These are phyloP conservation scores for Machaerirhynchus nigripectus DNA, from an alignment of 2,113 vertebrate genomes.

Conservation along the genomic window DNA sequence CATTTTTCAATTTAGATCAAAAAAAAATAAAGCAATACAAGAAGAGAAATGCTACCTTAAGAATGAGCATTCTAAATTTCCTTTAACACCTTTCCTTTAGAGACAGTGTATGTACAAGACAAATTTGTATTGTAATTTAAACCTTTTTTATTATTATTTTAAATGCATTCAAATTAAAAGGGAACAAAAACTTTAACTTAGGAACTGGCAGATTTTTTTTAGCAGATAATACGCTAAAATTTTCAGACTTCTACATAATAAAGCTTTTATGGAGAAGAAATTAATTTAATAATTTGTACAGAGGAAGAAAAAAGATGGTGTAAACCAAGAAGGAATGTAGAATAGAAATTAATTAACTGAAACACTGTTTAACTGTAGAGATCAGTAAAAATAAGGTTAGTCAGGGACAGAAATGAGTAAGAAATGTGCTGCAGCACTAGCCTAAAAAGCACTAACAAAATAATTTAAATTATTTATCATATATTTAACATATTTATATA, in stretches of 20 bases:
- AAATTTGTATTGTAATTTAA: neutral
- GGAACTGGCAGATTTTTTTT: neutral
- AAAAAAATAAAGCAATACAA: neutral
- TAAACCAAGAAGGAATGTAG: neutral
- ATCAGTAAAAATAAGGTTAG: neutral
- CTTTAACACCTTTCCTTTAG: neutral
- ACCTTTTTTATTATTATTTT: neutral
- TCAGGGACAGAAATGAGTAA: neutral
- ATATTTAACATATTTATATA: neutral
- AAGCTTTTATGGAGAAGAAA: neutral
- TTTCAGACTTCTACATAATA: neutral
- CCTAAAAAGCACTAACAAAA: neutral
- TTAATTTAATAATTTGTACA: neutral
- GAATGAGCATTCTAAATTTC: neutral
- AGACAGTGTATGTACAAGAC: neutral
- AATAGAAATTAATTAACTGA: neutral
- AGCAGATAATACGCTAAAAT: fast-evolving
- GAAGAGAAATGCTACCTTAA: neutral
- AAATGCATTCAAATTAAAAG: neutral
- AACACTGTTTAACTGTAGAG: neutral
- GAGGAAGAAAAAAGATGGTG: neutral
- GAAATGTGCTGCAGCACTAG: neutral
- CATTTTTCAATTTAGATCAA: neutral
- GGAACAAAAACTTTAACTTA: neutral
- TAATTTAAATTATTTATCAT: neutral